Evolutionary conservation across 2,797 vertebrate genomes (phyloP).

Genomic region (Gobio occitaniae): DNA sequence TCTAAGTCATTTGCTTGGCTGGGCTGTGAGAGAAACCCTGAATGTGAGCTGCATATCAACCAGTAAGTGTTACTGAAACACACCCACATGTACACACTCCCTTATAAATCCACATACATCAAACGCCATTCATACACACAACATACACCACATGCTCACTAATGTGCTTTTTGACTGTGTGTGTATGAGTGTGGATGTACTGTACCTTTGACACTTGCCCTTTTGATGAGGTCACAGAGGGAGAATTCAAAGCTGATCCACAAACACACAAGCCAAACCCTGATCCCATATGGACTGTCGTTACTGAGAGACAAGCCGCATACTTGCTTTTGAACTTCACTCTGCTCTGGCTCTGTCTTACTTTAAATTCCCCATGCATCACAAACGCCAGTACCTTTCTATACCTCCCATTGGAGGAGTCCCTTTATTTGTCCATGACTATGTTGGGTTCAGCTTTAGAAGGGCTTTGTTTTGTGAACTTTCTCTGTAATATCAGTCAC

Average conservation of each 20-base stretch:
- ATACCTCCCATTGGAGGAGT: background rate
- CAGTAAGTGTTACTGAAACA: constrained; percentile 46
- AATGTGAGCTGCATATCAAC: constrained; percentile 63
- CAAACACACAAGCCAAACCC: constrained; percentile 19
- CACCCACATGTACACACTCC: constrained; percentile 43
- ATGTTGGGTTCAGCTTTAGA: background rate
- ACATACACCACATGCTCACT: constrained; percentile 14
- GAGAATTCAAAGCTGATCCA: constrained; percentile 38
- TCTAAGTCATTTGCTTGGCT: constrained; percentile 62
- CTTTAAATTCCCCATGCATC: constrained; percentile 16
- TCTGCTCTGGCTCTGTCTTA: background rate
- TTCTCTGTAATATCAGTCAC: constrained; percentile 10
- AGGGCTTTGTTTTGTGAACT: constrained; percentile 11
- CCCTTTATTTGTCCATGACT: background rate
- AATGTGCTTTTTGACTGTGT: constrained; percentile 10
- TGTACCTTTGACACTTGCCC: constrained; percentile 16
- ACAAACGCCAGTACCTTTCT: constrained; percentile 16
- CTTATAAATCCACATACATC: constrained; percentile 44
- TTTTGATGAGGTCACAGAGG: constrained; percentile 39
- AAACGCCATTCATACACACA: constrained; percentile 23
- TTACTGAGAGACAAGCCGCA: background rate
- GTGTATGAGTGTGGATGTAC: background rate
- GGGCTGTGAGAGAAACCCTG: constrained; percentile 54
- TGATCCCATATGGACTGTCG: background rate
- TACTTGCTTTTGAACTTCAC: constrained; percentile 38